These are phyloP conservation scores for Halichoerus grypus DNA, from an alignment of 2,113 vertebrate species.

Conservation along the genomic window DNA sequence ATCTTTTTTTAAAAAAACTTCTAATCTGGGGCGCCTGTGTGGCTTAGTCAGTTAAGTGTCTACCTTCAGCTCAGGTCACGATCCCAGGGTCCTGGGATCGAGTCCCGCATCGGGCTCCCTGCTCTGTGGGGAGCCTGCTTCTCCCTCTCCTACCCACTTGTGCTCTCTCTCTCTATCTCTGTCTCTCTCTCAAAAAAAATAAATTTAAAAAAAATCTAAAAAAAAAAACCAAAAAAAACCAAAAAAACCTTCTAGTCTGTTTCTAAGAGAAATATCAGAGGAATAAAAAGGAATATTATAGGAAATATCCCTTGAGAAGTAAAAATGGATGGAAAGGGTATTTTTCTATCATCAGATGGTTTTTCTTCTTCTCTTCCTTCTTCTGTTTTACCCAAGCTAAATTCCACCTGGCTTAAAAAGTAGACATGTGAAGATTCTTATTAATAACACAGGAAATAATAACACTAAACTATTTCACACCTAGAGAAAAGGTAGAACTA, in stretches of 20 bases:
- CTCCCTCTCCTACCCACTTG: too few relatives aligned
- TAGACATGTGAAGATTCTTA: slow-evolving; percentile 26
- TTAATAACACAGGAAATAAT: slow-evolving; percentile 45
- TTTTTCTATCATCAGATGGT: not conserved
- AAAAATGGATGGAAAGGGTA: not conserved
- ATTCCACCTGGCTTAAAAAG: not conserved
- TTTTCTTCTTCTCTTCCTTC: not conserved
- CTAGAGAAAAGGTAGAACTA: slow-evolving; percentile 48
- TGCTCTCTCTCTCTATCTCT: too few relatives aligned
- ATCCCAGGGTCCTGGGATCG: too few relatives aligned
- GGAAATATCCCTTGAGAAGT: not conserved
- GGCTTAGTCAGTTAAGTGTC: too few relatives aligned
- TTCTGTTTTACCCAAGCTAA: slow-evolving; percentile 10
- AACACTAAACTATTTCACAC: slow-evolving; percentile 37
- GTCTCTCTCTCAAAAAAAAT: too few relatives aligned
- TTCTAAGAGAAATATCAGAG: not conserved
- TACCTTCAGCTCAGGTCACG: too few relatives aligned
- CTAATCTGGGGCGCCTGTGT: too few relatives aligned
- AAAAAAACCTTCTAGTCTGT: not conserved
- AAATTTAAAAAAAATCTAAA: not conserved
- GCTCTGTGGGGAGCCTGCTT: too few relatives aligned
- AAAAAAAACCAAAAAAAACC: too few relatives aligned
- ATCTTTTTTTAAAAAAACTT: not conserved
- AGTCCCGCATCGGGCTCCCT: too few relatives aligned
- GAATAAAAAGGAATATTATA: not conserved